Percentiles rank a stretch among this genome's conserved stretches.
These are phyloP conservation scores for Paracentrotus lividus DNA, from an alignment of 53 echinoderm and acorn worm genomes.

Conservation along the genomic window DNA sequence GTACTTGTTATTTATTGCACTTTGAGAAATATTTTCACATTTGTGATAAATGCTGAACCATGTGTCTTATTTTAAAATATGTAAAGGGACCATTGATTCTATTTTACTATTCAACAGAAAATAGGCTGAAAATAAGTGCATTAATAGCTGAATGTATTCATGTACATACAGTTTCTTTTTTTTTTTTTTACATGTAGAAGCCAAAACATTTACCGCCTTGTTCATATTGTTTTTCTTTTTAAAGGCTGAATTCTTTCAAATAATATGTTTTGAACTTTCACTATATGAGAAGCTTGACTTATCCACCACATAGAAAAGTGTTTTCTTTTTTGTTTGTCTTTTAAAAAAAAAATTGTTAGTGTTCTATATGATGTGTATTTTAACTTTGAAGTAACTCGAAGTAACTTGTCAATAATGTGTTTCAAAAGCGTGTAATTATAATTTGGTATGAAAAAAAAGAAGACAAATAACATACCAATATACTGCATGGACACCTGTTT, in stretches of 20 bases:
- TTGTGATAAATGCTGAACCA: background rate
- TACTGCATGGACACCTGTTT: too few species aligned
- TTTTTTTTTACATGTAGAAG: background rate
- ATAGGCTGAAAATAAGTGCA: background rate
- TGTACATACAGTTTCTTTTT: background rate
- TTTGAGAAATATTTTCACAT: background rate
- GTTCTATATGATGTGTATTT: background rate
- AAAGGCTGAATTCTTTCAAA: background rate
- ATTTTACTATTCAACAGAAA: background rate
- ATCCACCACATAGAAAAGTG: background rate
- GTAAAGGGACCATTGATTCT: background rate
- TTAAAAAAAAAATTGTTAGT: background rate
- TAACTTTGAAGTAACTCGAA: too few species aligned
- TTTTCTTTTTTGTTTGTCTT: background rate
- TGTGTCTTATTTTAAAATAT: background rate
- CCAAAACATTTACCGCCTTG: background rate
- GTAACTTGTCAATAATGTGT: too few species aligned
- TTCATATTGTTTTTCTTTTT: background rate
- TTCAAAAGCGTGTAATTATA: too few species aligned
- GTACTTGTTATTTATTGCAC: background rate
- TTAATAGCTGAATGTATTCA: background rate
- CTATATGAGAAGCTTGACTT: background rate
- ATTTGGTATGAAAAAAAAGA: too few species aligned
- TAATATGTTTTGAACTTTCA: background rate
- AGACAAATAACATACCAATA: too few species aligned